A percentile compares a stretch with the other conserved stretches of the same genome.
These are phyloP conservation scores for Chaetura pelagica DNA, from an alignment of 2,113 vertebrate genomes.

Conservation along the genomic window DNA sequence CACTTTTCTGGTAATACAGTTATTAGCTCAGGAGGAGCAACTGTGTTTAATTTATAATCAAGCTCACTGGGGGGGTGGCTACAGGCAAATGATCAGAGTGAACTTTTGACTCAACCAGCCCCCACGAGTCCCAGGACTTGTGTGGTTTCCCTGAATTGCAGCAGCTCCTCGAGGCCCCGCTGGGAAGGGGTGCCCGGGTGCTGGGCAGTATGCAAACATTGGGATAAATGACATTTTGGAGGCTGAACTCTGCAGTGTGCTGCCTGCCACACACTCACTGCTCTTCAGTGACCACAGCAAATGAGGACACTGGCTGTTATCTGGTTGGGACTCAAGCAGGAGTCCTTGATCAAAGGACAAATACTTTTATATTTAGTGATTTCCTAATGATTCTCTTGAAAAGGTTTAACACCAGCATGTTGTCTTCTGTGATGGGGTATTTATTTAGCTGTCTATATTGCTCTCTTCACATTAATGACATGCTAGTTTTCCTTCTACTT, in stretches of 20 bases:
- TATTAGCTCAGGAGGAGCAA: not conserved
- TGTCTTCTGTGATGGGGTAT: not conserved
- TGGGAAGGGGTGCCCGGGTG: not conserved
- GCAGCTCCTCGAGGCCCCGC: not conserved
- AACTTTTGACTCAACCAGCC: not conserved
- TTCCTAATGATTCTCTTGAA: not conserved
- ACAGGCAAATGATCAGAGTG: not conserved
- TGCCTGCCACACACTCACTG: not conserved
- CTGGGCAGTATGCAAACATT: not conserved
- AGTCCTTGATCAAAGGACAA: slow-evolving; percentile 54
- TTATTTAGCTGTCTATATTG: slow-evolving; percentile 25
- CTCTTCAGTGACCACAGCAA: not conserved
- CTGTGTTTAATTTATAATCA: not conserved
- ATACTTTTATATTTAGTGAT: not conserved
- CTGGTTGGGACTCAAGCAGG: not conserved
- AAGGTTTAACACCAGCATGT: not conserved
- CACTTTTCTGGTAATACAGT: not conserved
- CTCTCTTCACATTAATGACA: slow-evolving; percentile 8
- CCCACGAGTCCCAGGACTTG: fast-evolving
- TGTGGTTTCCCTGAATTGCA: not conserved
- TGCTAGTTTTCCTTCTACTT: slow-evolving; percentile 21
- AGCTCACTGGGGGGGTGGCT: not conserved
- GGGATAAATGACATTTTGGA: not conserved
- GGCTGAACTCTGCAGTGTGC: not conserved
- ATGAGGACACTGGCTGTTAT: not conserved